A percentile compares a stretch with the other conserved stretches of the same genome.
These are phyloP conservation scores for Cephus nigrinus DNA, from an alignment of 2,888 invertebrate genomes.

Conservation along the genomic window DNA sequence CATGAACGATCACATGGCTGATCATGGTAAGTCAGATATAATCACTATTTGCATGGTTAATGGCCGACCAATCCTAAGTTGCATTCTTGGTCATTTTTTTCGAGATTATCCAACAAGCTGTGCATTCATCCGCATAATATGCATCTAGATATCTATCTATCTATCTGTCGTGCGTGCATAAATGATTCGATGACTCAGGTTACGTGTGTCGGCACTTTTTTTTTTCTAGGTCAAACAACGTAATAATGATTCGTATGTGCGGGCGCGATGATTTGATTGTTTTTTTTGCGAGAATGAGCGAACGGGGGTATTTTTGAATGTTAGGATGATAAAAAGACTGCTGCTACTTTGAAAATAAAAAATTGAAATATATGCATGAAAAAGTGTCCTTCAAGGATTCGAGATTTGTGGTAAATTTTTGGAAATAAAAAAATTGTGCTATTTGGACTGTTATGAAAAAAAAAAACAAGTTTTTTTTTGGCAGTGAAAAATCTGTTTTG, in stretches of 20 bases:
- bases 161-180: neutral
- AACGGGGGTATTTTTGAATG: neutral
- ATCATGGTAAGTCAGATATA: neutral
- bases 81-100: neutral
- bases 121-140: slow-evolving; percentile 17
- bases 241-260: neutral
- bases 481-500: neutral
- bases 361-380: neutral
- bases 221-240: neutral
- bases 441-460: neutral
- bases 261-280: neutral
- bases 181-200: neutral
- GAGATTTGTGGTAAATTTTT: neutral
- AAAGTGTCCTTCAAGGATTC: neutral
- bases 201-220: neutral
- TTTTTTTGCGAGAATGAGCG: neutral
- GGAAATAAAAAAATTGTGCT: neutral
- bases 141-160: slow-evolving; percentile 1
- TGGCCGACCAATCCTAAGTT: neutral
- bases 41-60: neutral
- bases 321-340: neutral
- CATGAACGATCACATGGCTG: neutral
- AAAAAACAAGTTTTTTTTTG: neutral
- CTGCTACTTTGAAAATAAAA: neutral
- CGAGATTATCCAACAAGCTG: slow-evolving; percentile 9